Percentiles rank a stretch among this genome's conserved stretches.
Conservation (phyloP, 2,888 invertebrate genomes). For the Acholoe squamosa region DNA sequence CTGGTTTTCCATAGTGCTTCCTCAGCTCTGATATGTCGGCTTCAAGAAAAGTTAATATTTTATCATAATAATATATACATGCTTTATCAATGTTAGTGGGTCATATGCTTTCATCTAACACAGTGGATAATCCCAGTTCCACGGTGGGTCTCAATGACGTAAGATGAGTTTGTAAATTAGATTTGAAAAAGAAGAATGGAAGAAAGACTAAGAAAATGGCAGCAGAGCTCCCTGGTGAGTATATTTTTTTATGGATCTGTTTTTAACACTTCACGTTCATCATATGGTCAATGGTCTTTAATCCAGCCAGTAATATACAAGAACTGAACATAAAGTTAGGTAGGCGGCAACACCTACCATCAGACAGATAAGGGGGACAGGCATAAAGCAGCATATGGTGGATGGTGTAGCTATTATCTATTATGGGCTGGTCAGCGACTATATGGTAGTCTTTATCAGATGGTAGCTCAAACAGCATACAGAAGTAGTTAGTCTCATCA, state of each 20-base stretch:
- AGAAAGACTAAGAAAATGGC: background rate
- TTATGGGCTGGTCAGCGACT: constrained; percentile 58
- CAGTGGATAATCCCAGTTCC: background rate
- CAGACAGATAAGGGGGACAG: constrained; percentile 53
- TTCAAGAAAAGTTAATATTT: background rate
- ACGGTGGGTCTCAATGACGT: background rate
- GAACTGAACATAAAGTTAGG: too few species aligned
- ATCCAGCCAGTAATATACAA: too few species aligned
- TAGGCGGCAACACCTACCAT: background rate
- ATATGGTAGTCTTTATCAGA: constrained; percentile 60
- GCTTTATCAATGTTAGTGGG: background rate
- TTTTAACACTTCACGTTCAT: too few species aligned
- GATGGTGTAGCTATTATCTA: constrained; percentile 64
- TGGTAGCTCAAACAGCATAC: constrained; percentile 56
- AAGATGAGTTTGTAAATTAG: background rate
- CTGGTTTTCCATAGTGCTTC: background rate
- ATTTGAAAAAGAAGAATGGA: background rate
- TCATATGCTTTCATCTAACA: background rate
- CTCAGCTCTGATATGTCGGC: background rate
- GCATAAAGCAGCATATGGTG: constrained; percentile 66
- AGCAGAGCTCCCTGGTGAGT: background rate
- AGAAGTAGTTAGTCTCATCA: constrained; percentile 65
- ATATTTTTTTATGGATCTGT: too few species aligned
- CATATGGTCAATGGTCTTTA: too few species aligned
- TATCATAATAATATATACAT: background rate